Conservation (phyloP, 2,797 vertebrate genomes). For the Argya squamiceps region DNA sequence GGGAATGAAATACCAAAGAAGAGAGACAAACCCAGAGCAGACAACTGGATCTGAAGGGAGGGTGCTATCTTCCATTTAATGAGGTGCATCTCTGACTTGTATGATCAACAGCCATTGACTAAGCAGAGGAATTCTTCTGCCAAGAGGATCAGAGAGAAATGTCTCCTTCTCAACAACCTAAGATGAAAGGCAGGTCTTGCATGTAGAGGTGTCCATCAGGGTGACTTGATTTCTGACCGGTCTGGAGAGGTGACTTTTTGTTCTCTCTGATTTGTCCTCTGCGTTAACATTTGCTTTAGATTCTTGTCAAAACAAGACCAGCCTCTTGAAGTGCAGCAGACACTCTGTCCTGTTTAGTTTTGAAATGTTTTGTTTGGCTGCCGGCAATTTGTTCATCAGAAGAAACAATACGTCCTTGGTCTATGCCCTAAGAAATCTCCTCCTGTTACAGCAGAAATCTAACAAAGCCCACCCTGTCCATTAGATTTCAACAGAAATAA, state of each 20-base stretch:
- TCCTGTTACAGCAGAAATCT: not conserved
- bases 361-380: slow-evolving; percentile 49
- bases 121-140: not conserved
- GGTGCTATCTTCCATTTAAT: not conserved
- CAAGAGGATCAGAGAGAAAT: not conserved
- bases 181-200: not conserved
- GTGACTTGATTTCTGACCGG: not conserved
- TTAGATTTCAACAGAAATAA: not conserved
- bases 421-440: not conserved
- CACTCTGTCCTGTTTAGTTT: slow-evolving; percentile 18
- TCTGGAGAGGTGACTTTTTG: not conserved
- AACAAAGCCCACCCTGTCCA: not conserved
- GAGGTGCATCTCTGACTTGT: not conserved
- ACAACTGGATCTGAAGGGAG: not conserved
- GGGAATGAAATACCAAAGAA: not conserved
- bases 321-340: not conserved
- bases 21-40: not conserved
- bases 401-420: not conserved
- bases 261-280: not conserved
- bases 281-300: not conserved
- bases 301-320: slow-evolving; percentile 42
- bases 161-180: not conserved
- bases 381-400: not conserved
- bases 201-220: not conserved
- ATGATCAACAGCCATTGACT: not conserved